Percentiles rank a stretch among this genome's conserved stretches.
Evolutionary conservation across 2,888 invertebrate species (phyloP).

Genomic region (Tetranychus piercei): DNA sequence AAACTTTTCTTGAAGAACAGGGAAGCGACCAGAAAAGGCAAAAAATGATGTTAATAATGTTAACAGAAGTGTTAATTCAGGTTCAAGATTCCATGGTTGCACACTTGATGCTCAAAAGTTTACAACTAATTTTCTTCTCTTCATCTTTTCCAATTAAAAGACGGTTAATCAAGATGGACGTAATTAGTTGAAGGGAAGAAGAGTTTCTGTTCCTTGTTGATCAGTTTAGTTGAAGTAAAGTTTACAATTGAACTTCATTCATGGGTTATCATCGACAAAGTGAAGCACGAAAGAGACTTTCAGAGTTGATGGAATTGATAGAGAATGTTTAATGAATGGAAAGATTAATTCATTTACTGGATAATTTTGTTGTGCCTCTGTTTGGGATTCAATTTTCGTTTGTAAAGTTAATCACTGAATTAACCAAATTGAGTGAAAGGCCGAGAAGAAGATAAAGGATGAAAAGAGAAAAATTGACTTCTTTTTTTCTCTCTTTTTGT

Average conservation of each 20-base stretch:
- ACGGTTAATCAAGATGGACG: not conserved
- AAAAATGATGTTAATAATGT: too few species aligned
- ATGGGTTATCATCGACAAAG: not conserved
- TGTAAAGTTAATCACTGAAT: too few species aligned
- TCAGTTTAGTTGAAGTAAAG: not conserved
- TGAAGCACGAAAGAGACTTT: not conserved
- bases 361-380: not conserved
- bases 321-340: not conserved
- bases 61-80: too few species aligned
- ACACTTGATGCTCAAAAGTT: too few species aligned
- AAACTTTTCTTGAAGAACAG: too few species aligned
- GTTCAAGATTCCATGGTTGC: too few species aligned
- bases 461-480: too few species aligned
- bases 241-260: not conserved
- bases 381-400: too few species aligned
- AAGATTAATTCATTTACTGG: not conserved
- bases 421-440: not conserved
- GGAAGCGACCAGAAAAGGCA: too few species aligned
- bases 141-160: not conserved
- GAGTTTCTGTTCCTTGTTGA: not conserved
- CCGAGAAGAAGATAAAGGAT: not conserved
- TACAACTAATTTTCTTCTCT: too few species aligned
- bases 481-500: too few species aligned
- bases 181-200: not conserved
- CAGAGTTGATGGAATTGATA: not conserved